phyloP scores from a whole-genome alignment of 2,113 vertebrate species.

The Hoplias malabaricus region DNA sequence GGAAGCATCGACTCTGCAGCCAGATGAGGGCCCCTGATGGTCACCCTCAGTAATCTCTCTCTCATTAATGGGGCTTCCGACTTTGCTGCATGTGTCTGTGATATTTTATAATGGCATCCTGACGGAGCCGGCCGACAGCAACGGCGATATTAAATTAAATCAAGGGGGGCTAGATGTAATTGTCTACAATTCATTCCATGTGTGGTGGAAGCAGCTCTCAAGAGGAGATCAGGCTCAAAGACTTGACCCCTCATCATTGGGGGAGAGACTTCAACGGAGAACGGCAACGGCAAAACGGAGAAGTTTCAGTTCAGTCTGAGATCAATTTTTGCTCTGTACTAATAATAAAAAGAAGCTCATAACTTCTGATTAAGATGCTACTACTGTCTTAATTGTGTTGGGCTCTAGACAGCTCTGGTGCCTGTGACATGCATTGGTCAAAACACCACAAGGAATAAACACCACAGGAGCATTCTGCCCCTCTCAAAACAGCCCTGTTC shows the following conservation, averaged over 20 bases:
- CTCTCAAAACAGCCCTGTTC: too few relatives aligned
- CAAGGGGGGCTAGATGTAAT: slow-evolving; percentile 60
- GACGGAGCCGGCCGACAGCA: slow-evolving; percentile 56
- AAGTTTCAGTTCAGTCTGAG: not conserved
- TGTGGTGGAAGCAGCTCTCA: not conserved
- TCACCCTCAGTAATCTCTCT: slow-evolving; percentile 69
- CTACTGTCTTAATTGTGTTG: not conserved
- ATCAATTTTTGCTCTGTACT: not conserved
- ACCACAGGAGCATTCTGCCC: too few relatives aligned
- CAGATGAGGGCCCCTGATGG: slow-evolving; percentile 62
- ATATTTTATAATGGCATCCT: slow-evolving; percentile 66
- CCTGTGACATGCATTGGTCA: too few relatives aligned
- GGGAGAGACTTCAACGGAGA: not conserved
- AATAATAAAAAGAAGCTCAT: not conserved
- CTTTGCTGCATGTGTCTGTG: slow-evolving; percentile 65
- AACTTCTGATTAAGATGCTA: not conserved
- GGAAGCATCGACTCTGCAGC: slow-evolving; percentile 67
- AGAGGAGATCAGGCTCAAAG: not conserved
- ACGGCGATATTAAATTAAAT: slow-evolving; percentile 68
- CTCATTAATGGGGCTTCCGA: slow-evolving; percentile 74
- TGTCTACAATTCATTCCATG: not conserved
- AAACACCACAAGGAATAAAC: too few relatives aligned
- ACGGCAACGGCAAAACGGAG: not conserved
- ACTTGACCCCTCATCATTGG: not conserved
- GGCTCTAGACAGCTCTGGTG: too few relatives aligned